Percentiles rank a stretch among this genome's conserved stretches.
phyloP scores from a whole-genome alignment of 2,888 invertebrate species.

The Volucella bombylans region DNA sequence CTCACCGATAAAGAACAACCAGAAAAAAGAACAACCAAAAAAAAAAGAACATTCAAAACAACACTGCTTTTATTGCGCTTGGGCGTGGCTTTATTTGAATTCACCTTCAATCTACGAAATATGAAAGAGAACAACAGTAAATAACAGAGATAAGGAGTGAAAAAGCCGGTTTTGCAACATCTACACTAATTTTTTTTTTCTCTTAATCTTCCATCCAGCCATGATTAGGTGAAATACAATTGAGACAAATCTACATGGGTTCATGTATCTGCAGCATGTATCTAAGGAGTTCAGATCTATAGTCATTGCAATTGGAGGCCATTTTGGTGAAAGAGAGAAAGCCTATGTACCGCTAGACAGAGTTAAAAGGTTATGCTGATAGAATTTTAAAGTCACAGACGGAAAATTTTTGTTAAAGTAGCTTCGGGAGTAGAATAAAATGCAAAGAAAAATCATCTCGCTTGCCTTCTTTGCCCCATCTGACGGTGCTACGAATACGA shows the following conservation, averaged over 20 bases:
- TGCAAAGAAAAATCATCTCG: constrained; percentile 32
- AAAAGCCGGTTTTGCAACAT: constrained; percentile 63
- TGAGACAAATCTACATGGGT: constrained; percentile 34
- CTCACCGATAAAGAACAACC: constrained; percentile 12
- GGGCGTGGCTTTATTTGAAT: constrained; percentile 55
- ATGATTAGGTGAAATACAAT: constrained; percentile 38
- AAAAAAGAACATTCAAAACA: constrained; percentile 15
- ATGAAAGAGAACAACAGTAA: not conserved
- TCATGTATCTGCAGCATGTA: not conserved
- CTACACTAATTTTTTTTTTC: constrained; percentile 23
- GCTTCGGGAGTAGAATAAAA: constrained; percentile 48
- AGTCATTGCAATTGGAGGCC: constrained; percentile 26
- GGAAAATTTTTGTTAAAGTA: constrained; percentile 62
- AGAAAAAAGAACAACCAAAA: constrained; percentile 37
- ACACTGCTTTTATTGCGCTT: constrained; percentile 32
- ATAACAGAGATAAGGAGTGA: constrained; percentile 29
- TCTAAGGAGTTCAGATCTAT: not conserved
- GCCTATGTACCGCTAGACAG: not conserved
- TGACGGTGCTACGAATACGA: not conserved
- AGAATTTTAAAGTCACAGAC: constrained; percentile 62
- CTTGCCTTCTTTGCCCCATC: constrained; percentile 6
- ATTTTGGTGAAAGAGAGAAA: constrained; percentile 66
- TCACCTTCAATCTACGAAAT: constrained; percentile 2
- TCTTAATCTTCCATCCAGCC: constrained; percentile 54
- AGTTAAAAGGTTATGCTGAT: constrained; percentile 16